A percentile compares a stretch with the other conserved stretches of the same genome.
phyloP scores from a whole-genome alignment of 1,140 invertebrate genomes.

The Cepaea nemoralis region DNA sequence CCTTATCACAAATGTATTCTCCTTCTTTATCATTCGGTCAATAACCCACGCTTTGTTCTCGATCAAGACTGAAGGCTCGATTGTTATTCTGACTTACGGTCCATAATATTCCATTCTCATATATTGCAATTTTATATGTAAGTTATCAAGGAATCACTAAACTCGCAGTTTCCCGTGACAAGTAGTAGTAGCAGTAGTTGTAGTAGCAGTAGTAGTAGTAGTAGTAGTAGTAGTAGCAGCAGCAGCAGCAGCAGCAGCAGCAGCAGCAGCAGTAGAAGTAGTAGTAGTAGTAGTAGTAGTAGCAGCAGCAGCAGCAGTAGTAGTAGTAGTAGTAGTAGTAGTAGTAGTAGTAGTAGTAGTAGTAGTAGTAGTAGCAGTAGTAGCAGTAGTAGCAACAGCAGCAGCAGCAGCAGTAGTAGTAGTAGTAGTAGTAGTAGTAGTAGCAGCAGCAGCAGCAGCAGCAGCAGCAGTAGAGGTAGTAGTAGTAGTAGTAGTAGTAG shows the following conservation, averaged over 20 bases:
- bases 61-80: too few species aligned
- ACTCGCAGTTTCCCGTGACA: too few species aligned
- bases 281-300: background rate
- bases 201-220: conserved; percentile 21
- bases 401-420: background rate
- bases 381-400: background rate
- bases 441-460: background rate
- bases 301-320: background rate
- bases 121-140: too few species aligned
- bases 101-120: too few species aligned
- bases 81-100: too few species aligned
- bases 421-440: background rate
- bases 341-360: conserved; percentile 21
- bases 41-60: too few species aligned
- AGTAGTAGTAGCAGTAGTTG: conserved; percentile 16
- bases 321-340: conserved; percentile 30
- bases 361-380: conserved; percentile 8
- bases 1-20: too few species aligned
- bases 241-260: too few species aligned
- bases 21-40: too few species aligned
- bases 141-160: too few species aligned
- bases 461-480: background rate
- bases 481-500: background rate
- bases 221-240: conserved; percentile 3
- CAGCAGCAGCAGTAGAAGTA: too few species aligned